Percentiles rank a stretch among this genome's conserved stretches.
Evolutionary conservation across 2,888 invertebrate genomes (phyloP).

Genomic region (Euzophera pinguis): DNA sequence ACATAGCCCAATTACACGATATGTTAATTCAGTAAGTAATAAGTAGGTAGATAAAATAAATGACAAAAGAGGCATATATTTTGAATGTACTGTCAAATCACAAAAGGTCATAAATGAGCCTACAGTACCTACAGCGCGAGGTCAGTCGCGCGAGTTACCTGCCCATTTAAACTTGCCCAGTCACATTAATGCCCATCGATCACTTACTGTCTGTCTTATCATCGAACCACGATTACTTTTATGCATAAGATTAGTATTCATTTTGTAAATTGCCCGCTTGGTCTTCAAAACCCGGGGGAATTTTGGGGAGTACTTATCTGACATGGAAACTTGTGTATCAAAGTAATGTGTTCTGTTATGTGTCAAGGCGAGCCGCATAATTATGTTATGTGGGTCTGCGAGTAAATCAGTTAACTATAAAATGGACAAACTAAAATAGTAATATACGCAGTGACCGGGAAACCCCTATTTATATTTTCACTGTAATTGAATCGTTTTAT

Average conservation of each 20-base stretch:
- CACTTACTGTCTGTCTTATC: background rate
- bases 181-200: conserved; percentile 2
- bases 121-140: background rate
- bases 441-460: background rate
- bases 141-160: background rate
- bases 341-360: no score
- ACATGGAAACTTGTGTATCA: no score
- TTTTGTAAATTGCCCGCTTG: background rate
- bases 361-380: conserved; percentile 12
- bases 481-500: background rate
- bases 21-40: no score
- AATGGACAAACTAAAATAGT: conserved; percentile 11
- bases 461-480: background rate
- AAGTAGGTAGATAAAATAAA: no score
- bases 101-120: background rate
- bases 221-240: background rate
- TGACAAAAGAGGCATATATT: background rate
- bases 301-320: no score
- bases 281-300: no score
- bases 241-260: background rate
- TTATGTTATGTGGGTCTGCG: background rate
- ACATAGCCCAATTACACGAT: no score
- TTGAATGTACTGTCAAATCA: background rate
- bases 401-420: conserved; percentile 8
- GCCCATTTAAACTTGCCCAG: background rate